These are phyloP conservation scores for Leucophenga varia DNA, from an alignment of 1,140 invertebrate genomes.

Conservation along the genomic window DNA sequence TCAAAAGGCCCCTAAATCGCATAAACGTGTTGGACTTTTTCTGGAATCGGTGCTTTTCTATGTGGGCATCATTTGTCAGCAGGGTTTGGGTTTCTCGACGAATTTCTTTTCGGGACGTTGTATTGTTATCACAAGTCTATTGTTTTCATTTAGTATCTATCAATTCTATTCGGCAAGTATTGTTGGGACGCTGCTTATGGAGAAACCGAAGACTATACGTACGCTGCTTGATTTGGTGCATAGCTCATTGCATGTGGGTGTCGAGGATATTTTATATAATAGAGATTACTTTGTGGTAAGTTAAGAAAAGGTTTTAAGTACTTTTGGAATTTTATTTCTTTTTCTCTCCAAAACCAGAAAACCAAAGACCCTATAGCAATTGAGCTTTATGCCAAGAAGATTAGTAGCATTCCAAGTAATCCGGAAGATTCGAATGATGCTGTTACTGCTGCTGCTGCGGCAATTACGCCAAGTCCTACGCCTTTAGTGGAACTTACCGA, in stretches of 20 bases:
- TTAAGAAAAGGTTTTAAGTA: conserved; percentile 2
- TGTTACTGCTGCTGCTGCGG: background rate
- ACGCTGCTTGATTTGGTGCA: conserved; percentile 63
- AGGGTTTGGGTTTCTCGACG: conserved; percentile 58
- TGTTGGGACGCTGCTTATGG: conserved; percentile 69
- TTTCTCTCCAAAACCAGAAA: conserved; percentile 57
- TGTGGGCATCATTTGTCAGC: conserved; percentile 56
- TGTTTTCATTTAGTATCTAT: conserved; percentile 66
- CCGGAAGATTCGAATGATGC: conserved; percentile 28
- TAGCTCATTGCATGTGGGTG: conserved; percentile 63
- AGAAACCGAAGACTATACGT: conserved; percentile 65
- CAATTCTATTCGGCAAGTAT: conserved; percentile 76
- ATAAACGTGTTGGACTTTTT: conserved; percentile 34
- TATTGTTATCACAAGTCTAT: conserved; percentile 63
- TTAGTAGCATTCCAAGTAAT: conserved; percentile 32
- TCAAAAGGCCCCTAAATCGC: conserved; percentile 9
- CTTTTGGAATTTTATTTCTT: conserved; percentile 1
- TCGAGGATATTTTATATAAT: conserved; percentile 66
- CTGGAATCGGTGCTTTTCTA: conserved; percentile 53
- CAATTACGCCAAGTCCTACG: background rate
- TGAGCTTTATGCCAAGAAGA: conserved; percentile 58
- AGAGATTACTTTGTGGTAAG: conserved; percentile 64
- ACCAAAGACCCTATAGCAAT: conserved; percentile 61
- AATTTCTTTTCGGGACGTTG: conserved; percentile 61
- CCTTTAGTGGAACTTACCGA: conserved; percentile 1